Base-by-base conservation (phyloP, 2,888 invertebrate species). In the Meteorus colon region DNA sequence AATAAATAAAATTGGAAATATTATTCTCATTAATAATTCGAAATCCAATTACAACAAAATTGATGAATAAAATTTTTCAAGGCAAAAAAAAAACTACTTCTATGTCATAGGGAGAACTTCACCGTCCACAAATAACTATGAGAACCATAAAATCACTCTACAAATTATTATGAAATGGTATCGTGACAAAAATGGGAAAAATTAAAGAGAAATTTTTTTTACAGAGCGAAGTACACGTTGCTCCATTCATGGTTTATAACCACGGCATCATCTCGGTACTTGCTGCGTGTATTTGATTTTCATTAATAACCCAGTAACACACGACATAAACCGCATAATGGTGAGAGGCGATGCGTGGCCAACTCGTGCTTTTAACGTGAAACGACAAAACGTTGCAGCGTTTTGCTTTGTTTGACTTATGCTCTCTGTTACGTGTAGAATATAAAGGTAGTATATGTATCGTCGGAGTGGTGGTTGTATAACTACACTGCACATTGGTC, bases 261-360 rank as follows among this genome's bases (percentile, higher is more conserved):
- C 16, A 10, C 37, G 19, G 41, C 48, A 72, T 63, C 60, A 48
- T 60, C 37, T 55, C 60, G 45, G 69, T 63, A 48, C 67, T 48
- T 73, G 45, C 71, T 59, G 68, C 76, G 75, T 73, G 81, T 84
- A 83, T 85, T 86, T 84, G 84, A 82, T 81, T 84, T 84, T 84
- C 84, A 84, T 86, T 85, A 86, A 86, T 84, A 86, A 86, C 82
- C 80, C 78, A 84, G 80, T 77, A 78, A 77, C 81, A 78, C 41
- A 77, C 74, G 75, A 74, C 55, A 19, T 55, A 51, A 72, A 76
- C 73, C 74, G 48, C 76, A 65, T 62, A 73, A 77, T 69, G 27
- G 48, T 51, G 65, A 37, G 66, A 74, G 74, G 27, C 51, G 73
- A 73, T 67, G 51, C 63, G 72, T 62, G 51, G 67, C 59, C 60